phyloP scores from a whole-genome alignment of 2,888 invertebrate species.

The Mimachlamys varia region DNA sequence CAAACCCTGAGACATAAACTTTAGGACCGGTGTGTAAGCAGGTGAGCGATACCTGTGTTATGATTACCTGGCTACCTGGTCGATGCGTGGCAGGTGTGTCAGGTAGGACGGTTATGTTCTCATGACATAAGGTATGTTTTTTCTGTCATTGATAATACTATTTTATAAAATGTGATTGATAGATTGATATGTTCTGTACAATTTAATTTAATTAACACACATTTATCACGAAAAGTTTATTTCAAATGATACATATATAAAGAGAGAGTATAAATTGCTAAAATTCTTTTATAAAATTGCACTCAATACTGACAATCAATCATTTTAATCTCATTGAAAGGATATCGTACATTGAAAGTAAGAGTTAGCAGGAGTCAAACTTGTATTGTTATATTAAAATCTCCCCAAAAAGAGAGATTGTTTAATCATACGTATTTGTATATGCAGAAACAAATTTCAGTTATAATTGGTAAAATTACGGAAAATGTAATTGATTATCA shows the following conservation, averaged over 20 bases:
- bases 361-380: no score
- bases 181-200: neutral
- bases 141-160: neutral
- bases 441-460: no score
- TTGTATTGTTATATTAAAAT: no score
- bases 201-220: neutral
- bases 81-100: slow-evolving; percentile 24
- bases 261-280: neutral
- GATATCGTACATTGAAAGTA: no score
- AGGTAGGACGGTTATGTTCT: neutral
- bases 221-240: neutral
- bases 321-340: no score
- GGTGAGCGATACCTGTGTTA: neutral
- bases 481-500: no score
- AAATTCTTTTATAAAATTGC: no score
- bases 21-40: neutral
- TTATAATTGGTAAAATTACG: no score
- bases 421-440: no score
- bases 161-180: neutral
- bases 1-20: neutral
- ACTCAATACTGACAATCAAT: no score
- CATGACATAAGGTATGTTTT: neutral
- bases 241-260: neutral
- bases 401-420: no score
- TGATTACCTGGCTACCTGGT: neutral